These are phyloP conservation scores for Limnephilus auricula DNA, from an alignment of 2,888 invertebrate species.

Conservation along the genomic window DNA sequence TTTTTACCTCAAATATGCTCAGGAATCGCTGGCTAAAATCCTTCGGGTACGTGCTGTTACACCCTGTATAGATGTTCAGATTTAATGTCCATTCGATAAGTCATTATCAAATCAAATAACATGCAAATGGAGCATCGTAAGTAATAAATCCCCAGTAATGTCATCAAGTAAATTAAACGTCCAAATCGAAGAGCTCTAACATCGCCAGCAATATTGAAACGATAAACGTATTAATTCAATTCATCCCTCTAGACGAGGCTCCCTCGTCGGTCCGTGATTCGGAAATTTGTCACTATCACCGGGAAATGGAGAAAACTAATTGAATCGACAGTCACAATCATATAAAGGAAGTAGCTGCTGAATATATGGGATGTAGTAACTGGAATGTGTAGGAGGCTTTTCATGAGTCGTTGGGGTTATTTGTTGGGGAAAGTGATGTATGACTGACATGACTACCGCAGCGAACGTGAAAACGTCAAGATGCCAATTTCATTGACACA, in stretches of 20 bases:
- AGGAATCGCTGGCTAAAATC: too few species aligned
- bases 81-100: neutral
- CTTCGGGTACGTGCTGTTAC: too few species aligned
- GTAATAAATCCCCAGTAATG: neutral
- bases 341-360: neutral
- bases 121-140: neutral
- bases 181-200: neutral
- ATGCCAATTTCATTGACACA: neutral
- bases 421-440: constrained; percentile 28
- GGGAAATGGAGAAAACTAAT: constrained; percentile 39
- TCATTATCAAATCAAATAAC: neutral
- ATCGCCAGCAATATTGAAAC: neutral
- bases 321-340: constrained; percentile 20
- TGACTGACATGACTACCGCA: neutral
- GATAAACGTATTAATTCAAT: neutral
- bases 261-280: neutral
- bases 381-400: neutral
- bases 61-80: neutral
- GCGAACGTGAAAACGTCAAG: neutral
- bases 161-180: neutral
- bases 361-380: neutral
- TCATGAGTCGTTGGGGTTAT: constrained; percentile 2
- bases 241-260: neutral
- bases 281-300: constrained; percentile 44
- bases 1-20: too few species aligned